phyloP scores from a whole-genome alignment of 1,140 invertebrate species.

The Atta colombica region DNA sequence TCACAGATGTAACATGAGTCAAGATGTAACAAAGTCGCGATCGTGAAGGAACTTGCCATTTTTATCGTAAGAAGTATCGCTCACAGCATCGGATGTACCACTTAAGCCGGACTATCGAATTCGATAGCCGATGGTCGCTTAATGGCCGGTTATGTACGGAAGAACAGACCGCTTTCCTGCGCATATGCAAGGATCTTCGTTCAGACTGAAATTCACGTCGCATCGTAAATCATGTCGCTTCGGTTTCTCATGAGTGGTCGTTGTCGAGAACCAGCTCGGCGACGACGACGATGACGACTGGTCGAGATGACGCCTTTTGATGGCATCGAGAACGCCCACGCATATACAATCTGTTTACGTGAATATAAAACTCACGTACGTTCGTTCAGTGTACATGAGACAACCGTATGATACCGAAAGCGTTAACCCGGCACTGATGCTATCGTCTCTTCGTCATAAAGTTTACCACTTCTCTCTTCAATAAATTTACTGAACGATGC shows the following conservation, averaged over 20 bases:
- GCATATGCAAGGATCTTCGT: constrained; percentile 2
- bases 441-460: background rate
- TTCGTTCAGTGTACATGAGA: constrained; percentile 9
- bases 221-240: constrained; percentile 49
- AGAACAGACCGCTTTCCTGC: constrained; percentile 30
- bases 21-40: background rate
- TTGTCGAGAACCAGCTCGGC: constrained; percentile 25
- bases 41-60: background rate
- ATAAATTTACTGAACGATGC: background rate
- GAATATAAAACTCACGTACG: constrained; percentile 59
- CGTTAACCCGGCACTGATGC: constrained; percentile 14
- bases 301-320: constrained; percentile 26
- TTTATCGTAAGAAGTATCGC: constrained; percentile 13
- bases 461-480: background rate
- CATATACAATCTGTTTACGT: constrained; percentile 47
- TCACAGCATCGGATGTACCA: constrained; percentile 30
- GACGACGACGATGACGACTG: constrained; percentile 30
- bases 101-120: constrained; percentile 57
- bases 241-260: constrained; percentile 38
- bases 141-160: constrained; percentile 45
- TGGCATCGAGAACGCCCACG: constrained; percentile 57
- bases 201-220: constrained; percentile 53
- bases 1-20: background rate
- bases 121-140: constrained; percentile 48
- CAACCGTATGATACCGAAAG: constrained; percentile 38